Base-by-base conservation (phyloP, 1,140 invertebrate species). In the Drosophila ercepeae region DNA sequence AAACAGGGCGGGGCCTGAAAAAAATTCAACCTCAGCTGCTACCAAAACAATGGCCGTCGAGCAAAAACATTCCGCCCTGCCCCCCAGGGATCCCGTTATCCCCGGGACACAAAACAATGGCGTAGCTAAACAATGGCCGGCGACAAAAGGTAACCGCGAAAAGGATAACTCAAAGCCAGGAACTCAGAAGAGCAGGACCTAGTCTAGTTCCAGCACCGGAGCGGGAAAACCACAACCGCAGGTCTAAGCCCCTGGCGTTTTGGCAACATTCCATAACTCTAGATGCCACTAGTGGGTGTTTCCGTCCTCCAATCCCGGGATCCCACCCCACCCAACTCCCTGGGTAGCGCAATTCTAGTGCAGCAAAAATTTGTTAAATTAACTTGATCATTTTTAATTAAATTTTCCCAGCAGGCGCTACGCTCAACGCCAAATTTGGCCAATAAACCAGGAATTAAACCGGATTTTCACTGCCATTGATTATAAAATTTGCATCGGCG, bases 131-230 rank as follows among this genome's bases (percentile, higher is more conserved):
- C 73, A 82, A 81, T 76, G 63, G 52, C 41, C 4, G 34, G 27
- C 49, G 57, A 82, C 67, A 82, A 82, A 76, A 63, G 78, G 67
- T 63, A 67, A 64, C 54, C 59, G 55, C 61, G 55, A 75, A 72
- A 75, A 59, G 59, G 51, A 78, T 58, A 65, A 61, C 51, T 44
- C 50, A 53, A 44, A 61, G 39, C 57, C 69, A 42, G 55, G 16
- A 32, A 41, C 42, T 39, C 7, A 9, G 14, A 14, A 14, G 16
- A 25, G 59, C 48, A 34, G 45, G 19, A 42, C 63, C 25, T 16
- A 16, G 16, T 1, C 34, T 14, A 34, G 50, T 23, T 23, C 5
- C 16, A 36, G 25, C 5, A 18, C 21, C 44, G 21, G 32, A 48
- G 21, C 46, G 32, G 63, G 36, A 29, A 25, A 52, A 34, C 63